Evolutionary conservation across 2,888 invertebrate genomes (phyloP), one percentile per base, ranked within the genome.

Genomic region (Aleiodes testaceus): DNA sequence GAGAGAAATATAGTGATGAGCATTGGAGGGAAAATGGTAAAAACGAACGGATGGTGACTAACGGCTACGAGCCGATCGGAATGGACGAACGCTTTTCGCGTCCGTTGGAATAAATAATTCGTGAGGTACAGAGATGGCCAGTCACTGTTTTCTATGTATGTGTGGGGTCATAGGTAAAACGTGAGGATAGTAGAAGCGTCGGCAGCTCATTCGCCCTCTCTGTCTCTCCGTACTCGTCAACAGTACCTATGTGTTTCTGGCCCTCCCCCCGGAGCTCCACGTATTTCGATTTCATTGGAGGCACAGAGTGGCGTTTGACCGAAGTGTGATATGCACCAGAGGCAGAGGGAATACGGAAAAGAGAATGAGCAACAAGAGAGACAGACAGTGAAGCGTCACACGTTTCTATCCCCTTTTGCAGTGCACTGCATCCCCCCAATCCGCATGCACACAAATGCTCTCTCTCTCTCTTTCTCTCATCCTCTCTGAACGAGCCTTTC

Each of bases 101-200:
- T 75, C 77, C 79, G 74, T 75, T 77, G 80, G 81, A 80, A 85
- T 85, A 85, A 86, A 86, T 85, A 85, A 86, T 85, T 86, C 80
- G 82, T 75, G 75, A 53, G 67, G 69, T 75, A 45, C 63, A 45
- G 45, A 45, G 45, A 26, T 63, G 63, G 11, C 63, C 45, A 14
- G 63, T 59, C 52, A 55, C 18, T 16, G 64, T 36, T 36, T 30
- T 3, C 18, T 26, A 6, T 45, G 52, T 53, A 42, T 65, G 63
- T 65, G 63, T 50, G 47, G 73, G 67, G 72, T 61, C 53, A 55
- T 22, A 20, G 61, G 64, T 53, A 63, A 66, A 70, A 53, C 55
- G 66, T 65, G 65, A 66, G 74, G 59, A 20, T 69, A 73, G 61
- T 63, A 47, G 61, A 69, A 63, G 18, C 52, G 55, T 67, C 49